Base-by-base conservation (phyloP, 2,113 vertebrate genomes). In the Hydrochoerus hydrochaeris region DNA sequence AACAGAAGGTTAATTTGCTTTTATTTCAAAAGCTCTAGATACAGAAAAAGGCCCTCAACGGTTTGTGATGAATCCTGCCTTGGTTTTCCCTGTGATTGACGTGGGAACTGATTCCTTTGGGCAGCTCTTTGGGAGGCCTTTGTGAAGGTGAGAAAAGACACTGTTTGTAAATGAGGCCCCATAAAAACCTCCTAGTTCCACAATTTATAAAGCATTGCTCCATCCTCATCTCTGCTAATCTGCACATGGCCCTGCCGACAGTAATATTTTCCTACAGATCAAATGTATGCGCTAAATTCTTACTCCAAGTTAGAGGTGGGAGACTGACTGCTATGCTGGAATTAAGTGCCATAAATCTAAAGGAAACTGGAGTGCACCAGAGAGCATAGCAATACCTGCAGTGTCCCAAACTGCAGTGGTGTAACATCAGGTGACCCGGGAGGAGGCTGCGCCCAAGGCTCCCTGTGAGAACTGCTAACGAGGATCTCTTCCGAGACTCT, bases 21-120 rank as follows among this genome's bases (percentile, higher is more conserved):
- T 71, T 75, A 52, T 95, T 93, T 90, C 35, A 77, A 30, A 90
- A 83, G 77, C 28, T 78, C 38, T 52, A 8, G 44, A 44, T 54
- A 69, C 30, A 10, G 14, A 57, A 65, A 44, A 69, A 35, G 14
- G 24, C 57, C 20, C 89, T 83, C 78, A 24, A 52, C n/a, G 22
- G 13, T 35, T 12, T 62, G 17, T 85, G 41, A 57, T 44, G 49
- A 24, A 7, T 32, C n/a, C 19, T 2, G 7, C 30, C 17, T 73
- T 71, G 82, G 20, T 73, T 44, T 91, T 58, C 81, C 88, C 77
- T 44, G 13, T 58, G 83, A 35, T 11, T 32, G 57, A 28, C 41
- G n/a, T 60, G 67, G 54, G 46, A 44, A 54, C 14, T 65, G 54
- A 80, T 16, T 57, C 44, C 28, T 32, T 57, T 52, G 75, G 19